Evolutionary conservation across 2,113 vertebrate genomes (phyloP).

Genomic region (Phasianus colchicus): DNA sequence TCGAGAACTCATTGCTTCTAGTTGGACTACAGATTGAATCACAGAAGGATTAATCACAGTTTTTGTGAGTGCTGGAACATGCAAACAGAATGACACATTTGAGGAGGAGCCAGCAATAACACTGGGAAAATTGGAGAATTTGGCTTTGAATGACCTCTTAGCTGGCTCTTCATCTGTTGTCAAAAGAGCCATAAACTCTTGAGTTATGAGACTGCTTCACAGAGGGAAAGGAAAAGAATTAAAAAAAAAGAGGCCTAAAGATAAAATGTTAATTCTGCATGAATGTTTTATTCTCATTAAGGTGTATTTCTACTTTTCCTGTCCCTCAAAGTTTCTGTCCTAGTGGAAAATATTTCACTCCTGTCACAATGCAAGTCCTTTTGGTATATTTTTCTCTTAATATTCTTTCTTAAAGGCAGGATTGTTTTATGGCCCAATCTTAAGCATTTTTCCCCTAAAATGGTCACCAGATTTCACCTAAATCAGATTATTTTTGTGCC

Average conservation of each 20-base stretch:
- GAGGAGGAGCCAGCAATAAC: not conserved
- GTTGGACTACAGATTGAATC: not conserved
- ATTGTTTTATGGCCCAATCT: not conserved
- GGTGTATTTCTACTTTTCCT: not conserved
- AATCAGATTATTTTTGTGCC: conserved; percentile 1
- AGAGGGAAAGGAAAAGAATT: not conserved
- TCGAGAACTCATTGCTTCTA: not conserved
- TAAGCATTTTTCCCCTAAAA: not conserved
- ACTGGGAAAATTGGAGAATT: not conserved
- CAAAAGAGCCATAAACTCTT: not conserved
- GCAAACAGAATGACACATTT: not conserved
- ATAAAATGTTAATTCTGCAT: not conserved
- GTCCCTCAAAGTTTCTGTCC: not conserved
- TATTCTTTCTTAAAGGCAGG: not conserved
- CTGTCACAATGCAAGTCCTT: not conserved
- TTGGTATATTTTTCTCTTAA: not conserved
- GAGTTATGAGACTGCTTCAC: not conserved
- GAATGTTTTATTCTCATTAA: not conserved
- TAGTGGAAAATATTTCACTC: not conserved
- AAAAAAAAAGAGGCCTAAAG: not conserved
- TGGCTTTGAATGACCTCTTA: not conserved
- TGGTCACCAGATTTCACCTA: not conserved
- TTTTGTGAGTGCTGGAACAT: not conserved
- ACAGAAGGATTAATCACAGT: not conserved
- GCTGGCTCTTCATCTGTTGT: not conserved